These are phyloP conservation scores for Drosophila flavopinicola DNA, from an alignment of 2,888 invertebrate genomes.

Conservation along the genomic window DNA sequence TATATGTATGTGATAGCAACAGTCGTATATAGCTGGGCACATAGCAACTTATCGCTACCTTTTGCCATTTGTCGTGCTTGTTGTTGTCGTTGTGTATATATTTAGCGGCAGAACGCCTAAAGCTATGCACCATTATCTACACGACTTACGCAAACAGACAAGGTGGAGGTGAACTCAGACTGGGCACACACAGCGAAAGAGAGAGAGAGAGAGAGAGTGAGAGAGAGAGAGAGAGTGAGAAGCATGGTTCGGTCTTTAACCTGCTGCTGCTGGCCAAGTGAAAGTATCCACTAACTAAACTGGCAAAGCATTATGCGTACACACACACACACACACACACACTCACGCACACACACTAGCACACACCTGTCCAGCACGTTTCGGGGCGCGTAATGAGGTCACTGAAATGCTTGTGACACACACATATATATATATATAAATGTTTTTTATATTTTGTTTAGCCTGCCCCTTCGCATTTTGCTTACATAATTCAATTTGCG, in stretches of 20 bases:
- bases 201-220: conserved; percentile 3
- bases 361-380: conserved; percentile 19
- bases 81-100: conserved; percentile 39
- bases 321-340: conserved; percentile 8
- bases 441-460: too few relatives aligned
- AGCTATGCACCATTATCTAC: conserved; percentile 67
- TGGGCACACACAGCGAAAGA: conserved; percentile 11
- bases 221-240: conserved; percentile 11
- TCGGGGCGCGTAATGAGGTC: conserved; percentile 58
- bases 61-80: conserved; percentile 18
- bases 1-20: conserved; percentile 2
- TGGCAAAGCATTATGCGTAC: conserved; percentile 38
- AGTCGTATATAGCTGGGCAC: conserved; percentile 15
- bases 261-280: conserved; percentile 41
- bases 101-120: conserved; percentile 57
- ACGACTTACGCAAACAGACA: conserved; percentile 51
- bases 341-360: background rate
- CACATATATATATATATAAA: background rate
- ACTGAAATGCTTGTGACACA: conserved; percentile 36
- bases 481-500: conserved; percentile 66
- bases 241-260: conserved; percentile 47
- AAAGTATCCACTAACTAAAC: conserved; percentile 32
- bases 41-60: conserved; percentile 24
- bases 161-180: conserved; percentile 7
- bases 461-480: conserved; percentile 9